Conservation (phyloP, 2,113 vertebrate species). For the Amphilophus citrinellus region DNA sequence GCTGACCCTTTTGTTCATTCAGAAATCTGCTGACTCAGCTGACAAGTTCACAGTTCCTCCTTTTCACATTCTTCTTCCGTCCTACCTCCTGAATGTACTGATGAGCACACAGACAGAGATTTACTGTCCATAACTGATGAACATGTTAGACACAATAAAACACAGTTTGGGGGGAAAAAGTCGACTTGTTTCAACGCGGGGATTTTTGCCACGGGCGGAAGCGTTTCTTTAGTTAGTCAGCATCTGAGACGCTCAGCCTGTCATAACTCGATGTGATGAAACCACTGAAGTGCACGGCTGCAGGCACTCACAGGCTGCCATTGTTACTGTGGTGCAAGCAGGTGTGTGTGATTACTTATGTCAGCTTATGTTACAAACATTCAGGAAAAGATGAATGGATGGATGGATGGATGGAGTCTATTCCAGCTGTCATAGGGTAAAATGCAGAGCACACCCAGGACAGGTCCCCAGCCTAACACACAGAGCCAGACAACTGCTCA, state of each 20-base stretch:
- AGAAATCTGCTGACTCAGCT: not conserved
- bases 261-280: conserved; percentile 18
- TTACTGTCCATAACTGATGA: not conserved
- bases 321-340: conserved; percentile 1
- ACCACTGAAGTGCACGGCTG: not conserved
- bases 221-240: conserved; percentile 12
- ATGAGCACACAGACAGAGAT: not conserved
- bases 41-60: not conserved
- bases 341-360: not conserved
- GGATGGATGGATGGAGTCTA: too few relatives aligned
- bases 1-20: not conserved
- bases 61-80: not conserved
- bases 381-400: not conserved
- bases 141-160: not conserved
- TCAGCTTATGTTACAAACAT: not conserved
- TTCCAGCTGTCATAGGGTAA: not conserved
- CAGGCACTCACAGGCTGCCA: not conserved
- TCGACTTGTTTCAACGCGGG: conserved; percentile 14
- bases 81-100: not conserved
- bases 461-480: not conserved
- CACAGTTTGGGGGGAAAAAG: not conserved
- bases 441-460: not conserved
- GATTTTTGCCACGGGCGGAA: not conserved
- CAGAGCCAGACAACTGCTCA: not conserved
- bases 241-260: conserved; percentile 7